Base-by-base conservation (phyloP, 2,888 invertebrate genomes). In the Chrysina gloriosa region DNA sequence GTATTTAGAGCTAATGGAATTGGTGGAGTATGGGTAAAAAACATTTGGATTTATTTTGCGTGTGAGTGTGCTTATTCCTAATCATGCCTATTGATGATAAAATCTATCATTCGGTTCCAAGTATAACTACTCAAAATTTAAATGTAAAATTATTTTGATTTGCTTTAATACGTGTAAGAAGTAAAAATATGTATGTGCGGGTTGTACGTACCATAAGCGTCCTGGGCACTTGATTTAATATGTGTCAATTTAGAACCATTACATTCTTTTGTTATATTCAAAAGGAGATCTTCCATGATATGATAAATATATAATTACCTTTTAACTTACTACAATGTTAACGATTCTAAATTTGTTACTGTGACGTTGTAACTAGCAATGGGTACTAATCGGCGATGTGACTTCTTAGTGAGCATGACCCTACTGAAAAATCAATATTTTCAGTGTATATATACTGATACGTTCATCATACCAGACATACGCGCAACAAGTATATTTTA, bases 241-340 rank as follows among this genome's bases (percentile, higher is more conserved):
- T 88, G 86, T 67, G 89, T 86, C 77, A 91, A 85, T 84, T 95
- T 96, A 25, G 91, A 89, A 76, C 92, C 91, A 58, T 89, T 89
- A 69, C 95, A 92, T 85, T 96, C 96, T 84, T 91, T 94, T 75
- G 92, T 89, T 78, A 96, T 89, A 83, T 92, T 92, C 81, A 91
- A 88, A 73, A 96, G 86, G 77, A 96, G 86, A 83, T 95, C 94
- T 86, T 96, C 96, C 95, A 96, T 95, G 16, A 7, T 61, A 21
- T 11, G 34, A 21, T 36, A 23, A 1, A 48, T n/a, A 27, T 25
- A n/a, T 7, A 56, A 11, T 9, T 36, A 9, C 36, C 36, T 5
- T 36, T 36, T 45, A 6, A 3, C 19, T 16, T 45, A 2, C 19
- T 9, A 9, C 9, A 45, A 45, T 7, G 21, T 45, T 45, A 45